Conservation (phyloP, 64 coral and sea anemone genomes). For the Pocillopora verrucosa region DNA sequence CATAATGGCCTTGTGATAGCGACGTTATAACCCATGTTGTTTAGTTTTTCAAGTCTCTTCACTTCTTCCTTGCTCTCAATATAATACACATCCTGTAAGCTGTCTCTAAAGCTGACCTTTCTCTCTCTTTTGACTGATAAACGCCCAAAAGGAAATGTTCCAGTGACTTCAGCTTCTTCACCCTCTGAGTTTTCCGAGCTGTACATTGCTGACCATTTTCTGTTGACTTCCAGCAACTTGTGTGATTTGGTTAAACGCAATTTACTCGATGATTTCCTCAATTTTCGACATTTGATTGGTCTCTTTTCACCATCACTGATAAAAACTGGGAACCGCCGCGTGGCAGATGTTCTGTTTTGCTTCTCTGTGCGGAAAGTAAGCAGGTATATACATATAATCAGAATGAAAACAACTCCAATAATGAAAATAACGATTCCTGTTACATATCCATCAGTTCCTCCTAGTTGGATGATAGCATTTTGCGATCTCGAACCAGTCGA, state of each 20-base stretch:
- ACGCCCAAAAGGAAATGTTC: conserved; percentile 15
- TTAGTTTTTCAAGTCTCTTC: conserved; percentile 1
- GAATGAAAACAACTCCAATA: background rate
- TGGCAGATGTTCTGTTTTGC: background rate
- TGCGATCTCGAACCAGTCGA: background rate
- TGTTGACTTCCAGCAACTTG: conserved; percentile 6
- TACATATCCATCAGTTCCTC: background rate
- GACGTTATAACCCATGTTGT: conserved; percentile 3
- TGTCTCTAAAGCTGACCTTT: conserved; percentile 40
- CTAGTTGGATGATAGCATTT: background rate
- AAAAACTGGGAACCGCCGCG: background rate
- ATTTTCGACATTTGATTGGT: background rate
- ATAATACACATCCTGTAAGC: conserved; percentile 20
- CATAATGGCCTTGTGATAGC: background rate
- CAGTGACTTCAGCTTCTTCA: background rate
- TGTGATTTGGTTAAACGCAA: background rate
- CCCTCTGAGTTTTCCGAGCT: conserved; percentile 2
- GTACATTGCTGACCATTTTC: conserved; percentile 24
- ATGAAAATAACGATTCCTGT: background rate
- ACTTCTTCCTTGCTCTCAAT: conserved; percentile 41
- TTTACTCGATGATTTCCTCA: conserved; percentile 1
- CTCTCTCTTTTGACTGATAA: conserved; percentile 2
- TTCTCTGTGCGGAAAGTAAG: background rate
- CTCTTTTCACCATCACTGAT: background rate
- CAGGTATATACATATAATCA: background rate